Conservation (phyloP, 2,888 invertebrate species). For the Neuroscelio doddi region DNA sequence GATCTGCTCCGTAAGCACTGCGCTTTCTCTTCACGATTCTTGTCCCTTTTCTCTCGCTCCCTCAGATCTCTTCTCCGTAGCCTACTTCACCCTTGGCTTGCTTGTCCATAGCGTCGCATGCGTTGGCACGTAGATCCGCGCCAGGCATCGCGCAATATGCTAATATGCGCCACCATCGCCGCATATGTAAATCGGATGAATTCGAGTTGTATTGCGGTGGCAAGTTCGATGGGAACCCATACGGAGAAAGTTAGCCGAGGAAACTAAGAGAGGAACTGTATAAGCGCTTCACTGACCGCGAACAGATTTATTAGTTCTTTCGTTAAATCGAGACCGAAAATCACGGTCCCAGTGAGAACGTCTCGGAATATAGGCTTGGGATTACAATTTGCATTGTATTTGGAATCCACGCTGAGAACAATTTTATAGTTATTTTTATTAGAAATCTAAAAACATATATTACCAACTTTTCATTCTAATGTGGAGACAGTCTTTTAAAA, state of each 20-base stretch:
- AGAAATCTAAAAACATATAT: too few species aligned
- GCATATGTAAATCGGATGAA: conserved; percentile 72
- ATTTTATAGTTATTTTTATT: too few species aligned
- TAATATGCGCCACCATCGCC: conserved; percentile 66
- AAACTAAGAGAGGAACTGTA: conserved; percentile 35
- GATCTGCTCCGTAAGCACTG: conserved; percentile 47
- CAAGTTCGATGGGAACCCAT: conserved; percentile 68
- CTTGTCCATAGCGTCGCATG: conserved; percentile 58
- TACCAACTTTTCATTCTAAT: too few species aligned
- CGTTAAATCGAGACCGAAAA: conserved; percentile 40
- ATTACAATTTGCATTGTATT: too few species aligned
- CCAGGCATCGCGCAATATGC: conserved; percentile 62
- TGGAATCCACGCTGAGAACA: too few species aligned
- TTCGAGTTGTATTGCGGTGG: conserved; percentile 69
- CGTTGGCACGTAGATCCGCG: conserved; percentile 65
- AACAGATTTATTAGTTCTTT: conserved; percentile 68
- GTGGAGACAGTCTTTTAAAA: too few species aligned
- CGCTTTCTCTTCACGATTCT: conserved; percentile 21
- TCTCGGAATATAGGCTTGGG: too few species aligned
- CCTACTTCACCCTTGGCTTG: conserved; percentile 38
- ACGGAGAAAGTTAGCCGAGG: conserved; percentile 44
- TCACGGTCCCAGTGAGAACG: conserved; percentile 63
- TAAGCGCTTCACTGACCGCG: conserved; percentile 70
- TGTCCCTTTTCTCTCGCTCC: conserved; percentile 43
- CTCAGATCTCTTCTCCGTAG: conserved; percentile 26